Base-by-base conservation (phyloP, 2,888 invertebrate species). In the Argyresthia goedartella region DNA sequence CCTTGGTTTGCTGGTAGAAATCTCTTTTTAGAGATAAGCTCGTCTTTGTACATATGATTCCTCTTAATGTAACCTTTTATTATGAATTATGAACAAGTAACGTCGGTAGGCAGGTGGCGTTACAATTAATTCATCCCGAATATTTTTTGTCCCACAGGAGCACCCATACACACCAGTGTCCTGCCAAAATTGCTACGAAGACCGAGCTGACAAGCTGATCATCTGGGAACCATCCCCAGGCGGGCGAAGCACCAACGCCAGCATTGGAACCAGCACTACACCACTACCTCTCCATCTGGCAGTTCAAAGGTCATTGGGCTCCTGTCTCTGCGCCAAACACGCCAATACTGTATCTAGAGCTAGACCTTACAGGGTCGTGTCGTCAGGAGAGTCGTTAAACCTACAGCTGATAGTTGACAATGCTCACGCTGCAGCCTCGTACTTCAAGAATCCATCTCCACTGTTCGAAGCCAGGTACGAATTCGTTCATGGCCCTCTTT, bases 401-500 rank as follows among this genome's bases (percentile, higher is more conserved):
- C 88, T 96, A 11, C 93, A 94, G 66, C 87, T 96, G 59, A 91
- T 94, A 43, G 91, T 96, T 0, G 95, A 96, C 64, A 93, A 93
- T 11, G 92, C 93, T 11, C 95, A 95, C 65, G 94, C 95, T 3
- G 94, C 95, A 0, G 89, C 93, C 0, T 95, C 93, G 51, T 96
- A 96, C 73, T 96, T 96, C 79, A 96, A 96, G 71, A 94, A 95
- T 65, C 90, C 92, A 2, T 90, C 91, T 39, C 93, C 96, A 0
- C 85, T 96, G 4, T 96, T 96, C 67, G 93, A 95, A 73, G 96
- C 96, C 0, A 89, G 90, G 6, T 97, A 95, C 69, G 95, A 95
- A 69, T 96, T 96, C 66, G 94, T 95, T 1, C 96, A 96, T 62
- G 95, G 95, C 1, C 95, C 95, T 0, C 81, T 95, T 0, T 96